phyloP scores from a whole-genome alignment of 1,140 invertebrate species.

The Bombus affinis region DNA sequence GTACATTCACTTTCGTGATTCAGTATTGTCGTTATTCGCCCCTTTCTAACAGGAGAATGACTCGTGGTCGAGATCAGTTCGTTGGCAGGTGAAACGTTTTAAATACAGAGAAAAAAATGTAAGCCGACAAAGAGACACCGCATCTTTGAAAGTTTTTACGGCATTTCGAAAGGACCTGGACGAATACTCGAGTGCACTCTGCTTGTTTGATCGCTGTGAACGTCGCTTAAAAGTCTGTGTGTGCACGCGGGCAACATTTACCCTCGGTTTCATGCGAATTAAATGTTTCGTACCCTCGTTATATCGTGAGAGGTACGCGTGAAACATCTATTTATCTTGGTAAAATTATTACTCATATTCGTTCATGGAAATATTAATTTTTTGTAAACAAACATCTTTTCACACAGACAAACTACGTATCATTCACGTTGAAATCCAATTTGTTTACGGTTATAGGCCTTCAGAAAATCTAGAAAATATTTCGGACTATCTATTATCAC shows the following conservation, averaged over 20 bases:
- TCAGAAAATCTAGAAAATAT: too few relatives aligned
- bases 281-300: neutral
- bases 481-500: too few relatives aligned
- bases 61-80: slow-evolving; percentile 16
- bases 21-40: slow-evolving; percentile 25
- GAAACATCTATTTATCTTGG: too few relatives aligned
- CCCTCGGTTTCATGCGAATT: neutral
- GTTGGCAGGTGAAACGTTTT: slow-evolving; percentile 14
- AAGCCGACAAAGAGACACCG: slow-evolving; percentile 58
- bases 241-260: neutral
- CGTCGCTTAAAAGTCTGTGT: slow-evolving; percentile 48
- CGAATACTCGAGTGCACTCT: slow-evolving; percentile 48
- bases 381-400: too few relatives aligned
- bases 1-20: slow-evolving; percentile 16
- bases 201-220: slow-evolving; percentile 58
- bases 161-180: neutral
- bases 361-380: too few relatives aligned
- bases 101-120: slow-evolving; percentile 5
- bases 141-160: slow-evolving; percentile 49
- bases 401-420: too few relatives aligned
- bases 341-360: too few relatives aligned
- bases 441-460: too few relatives aligned
- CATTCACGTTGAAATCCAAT: too few relatives aligned
- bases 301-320: neutral
- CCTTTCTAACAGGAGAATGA: slow-evolving; percentile 4